Conservation (phyloP, 2,113 vertebrate genomes). For the Xiphophorus maculatus region DNA sequence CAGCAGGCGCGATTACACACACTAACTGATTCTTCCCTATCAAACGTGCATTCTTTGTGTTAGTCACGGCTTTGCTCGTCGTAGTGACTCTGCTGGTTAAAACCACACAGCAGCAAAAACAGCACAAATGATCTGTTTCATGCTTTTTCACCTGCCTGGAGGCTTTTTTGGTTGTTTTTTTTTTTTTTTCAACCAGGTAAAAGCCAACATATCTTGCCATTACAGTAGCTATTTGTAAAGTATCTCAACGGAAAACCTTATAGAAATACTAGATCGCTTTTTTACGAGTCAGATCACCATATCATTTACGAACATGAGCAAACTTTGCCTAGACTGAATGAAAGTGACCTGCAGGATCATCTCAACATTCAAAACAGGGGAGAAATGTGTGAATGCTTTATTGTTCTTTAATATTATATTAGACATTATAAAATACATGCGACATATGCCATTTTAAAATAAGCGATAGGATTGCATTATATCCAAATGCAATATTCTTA, state of each 20-base stretch:
- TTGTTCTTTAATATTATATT: too few species aligned
- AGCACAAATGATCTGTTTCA: constrained; percentile 35
- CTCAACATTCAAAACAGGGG: too few species aligned
- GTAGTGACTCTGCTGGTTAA: not conserved
- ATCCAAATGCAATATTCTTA: too few species aligned
- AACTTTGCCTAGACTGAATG: too few species aligned
- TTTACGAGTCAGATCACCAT: not conserved
- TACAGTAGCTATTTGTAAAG: not conserved
- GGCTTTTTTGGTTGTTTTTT: not conserved
- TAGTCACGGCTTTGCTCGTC: not conserved
- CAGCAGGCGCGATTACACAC: constrained; percentile 1
- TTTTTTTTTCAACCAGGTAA: constrained; percentile 23
- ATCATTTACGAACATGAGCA: too few species aligned
- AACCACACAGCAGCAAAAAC: constrained; percentile 51
- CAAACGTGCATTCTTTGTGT: constrained; percentile 19
- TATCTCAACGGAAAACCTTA: too few species aligned
- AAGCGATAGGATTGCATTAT: too few species aligned
- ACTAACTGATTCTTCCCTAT: constrained; percentile 2
- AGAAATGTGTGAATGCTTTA: too few species aligned
- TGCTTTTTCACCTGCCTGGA: constrained; percentile 23
- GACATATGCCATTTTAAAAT: too few species aligned
- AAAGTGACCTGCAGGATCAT: too few species aligned
- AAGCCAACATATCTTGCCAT: constrained; percentile 38
- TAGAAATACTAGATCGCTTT: not conserved
- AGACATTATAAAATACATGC: too few species aligned